A percentile compares a stretch with the other conserved stretches of the same genome.
Evolutionary conservation across 2,888 invertebrate genomes (phyloP).

Genomic region (Drosophila helvetica): DNA sequence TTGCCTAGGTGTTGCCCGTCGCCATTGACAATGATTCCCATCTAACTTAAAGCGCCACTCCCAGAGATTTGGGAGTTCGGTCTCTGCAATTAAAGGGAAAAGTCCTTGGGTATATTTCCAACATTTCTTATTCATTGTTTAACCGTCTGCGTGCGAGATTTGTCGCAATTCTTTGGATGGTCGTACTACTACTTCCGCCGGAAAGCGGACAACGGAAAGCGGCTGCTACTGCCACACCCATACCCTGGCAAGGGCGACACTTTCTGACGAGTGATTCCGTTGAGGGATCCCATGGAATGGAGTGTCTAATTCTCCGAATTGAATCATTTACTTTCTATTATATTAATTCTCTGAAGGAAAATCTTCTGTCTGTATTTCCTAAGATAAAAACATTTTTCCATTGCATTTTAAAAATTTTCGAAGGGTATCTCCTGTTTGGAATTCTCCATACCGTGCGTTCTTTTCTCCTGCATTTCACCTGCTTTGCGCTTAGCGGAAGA

Average conservation of each 20-base stretch:
- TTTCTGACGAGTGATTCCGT: too few relatives aligned
- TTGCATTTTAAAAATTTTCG: neutral
- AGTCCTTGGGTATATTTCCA: neutral
- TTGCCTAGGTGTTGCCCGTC: conserved; percentile 68
- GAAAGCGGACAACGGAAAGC: too few relatives aligned
- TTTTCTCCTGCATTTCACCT: neutral
- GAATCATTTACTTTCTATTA: too few relatives aligned
- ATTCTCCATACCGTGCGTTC: neutral
- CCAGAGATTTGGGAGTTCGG: neutral
- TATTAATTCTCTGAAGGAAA: too few relatives aligned
- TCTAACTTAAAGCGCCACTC: conserved; percentile 51
- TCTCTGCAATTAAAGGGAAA: neutral
- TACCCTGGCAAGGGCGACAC: too few relatives aligned
- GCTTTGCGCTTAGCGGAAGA: conserved; percentile 24
- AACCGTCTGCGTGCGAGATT: conserved; percentile 22
- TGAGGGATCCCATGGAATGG: too few relatives aligned
- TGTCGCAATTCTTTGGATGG: conserved; percentile 23
- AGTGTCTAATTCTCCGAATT: too few relatives aligned
- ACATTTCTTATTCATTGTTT: conserved; percentile 33
- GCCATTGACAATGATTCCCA: conserved; percentile 68
- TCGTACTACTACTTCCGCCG: too few relatives aligned
- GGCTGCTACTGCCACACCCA: too few relatives aligned
- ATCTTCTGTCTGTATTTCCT: too few relatives aligned
- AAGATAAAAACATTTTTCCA: too few relatives aligned
- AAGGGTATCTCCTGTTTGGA: neutral